phyloP scores from a whole-genome alignment of 2,113 vertebrate species.

The Saccopteryx leptura region DNA sequence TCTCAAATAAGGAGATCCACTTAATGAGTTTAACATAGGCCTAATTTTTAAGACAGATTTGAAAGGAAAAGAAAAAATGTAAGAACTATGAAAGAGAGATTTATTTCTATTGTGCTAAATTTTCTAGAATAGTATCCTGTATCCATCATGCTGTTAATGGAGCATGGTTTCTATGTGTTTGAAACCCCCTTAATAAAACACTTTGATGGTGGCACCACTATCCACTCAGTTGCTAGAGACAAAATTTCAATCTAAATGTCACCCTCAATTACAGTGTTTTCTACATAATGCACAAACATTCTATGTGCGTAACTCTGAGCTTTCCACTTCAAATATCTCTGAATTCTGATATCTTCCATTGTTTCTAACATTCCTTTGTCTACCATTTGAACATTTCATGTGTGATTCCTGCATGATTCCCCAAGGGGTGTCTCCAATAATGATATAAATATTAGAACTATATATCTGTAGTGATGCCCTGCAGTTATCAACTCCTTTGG shows the following conservation, averaged over 20 bases:
- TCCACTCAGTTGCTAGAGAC: background rate
- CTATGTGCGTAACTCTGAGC: background rate
- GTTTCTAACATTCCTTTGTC: accelerated
- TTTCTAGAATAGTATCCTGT: background rate
- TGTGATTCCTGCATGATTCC: background rate
- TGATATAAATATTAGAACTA: background rate
- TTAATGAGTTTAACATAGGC: background rate
- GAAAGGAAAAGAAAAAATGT: background rate
- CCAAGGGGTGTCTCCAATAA: background rate
- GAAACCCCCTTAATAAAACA: background rate
- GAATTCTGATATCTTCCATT: background rate
- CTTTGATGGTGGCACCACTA: background rate
- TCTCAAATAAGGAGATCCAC: background rate
- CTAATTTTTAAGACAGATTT: background rate
- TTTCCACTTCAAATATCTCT: background rate
- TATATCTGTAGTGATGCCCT: background rate
- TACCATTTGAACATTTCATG: background rate
- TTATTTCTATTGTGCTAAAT: background rate
- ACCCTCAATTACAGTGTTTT: background rate
- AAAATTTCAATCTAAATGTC: background rate
- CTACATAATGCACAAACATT: background rate
- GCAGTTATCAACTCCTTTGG: background rate
- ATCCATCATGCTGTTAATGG: background rate
- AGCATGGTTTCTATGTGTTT: background rate
- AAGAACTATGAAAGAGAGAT: background rate